Conservation (phyloP, 2,113 vertebrate species). For the Gasterosteus nipponicus region DNA sequence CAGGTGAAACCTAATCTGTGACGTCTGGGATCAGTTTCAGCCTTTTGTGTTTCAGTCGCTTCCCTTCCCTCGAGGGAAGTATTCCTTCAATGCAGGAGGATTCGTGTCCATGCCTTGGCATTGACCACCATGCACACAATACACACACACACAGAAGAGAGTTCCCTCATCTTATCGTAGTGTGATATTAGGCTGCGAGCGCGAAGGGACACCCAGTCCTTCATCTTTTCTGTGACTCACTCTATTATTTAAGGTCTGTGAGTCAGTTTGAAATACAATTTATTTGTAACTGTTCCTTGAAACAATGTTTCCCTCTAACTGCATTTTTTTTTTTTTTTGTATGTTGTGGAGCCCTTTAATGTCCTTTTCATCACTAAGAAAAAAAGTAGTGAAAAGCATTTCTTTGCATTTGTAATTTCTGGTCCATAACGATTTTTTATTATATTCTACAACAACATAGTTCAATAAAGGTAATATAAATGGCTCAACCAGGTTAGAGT, state of each 20-base stretch:
- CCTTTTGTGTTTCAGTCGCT: constrained; percentile 9
- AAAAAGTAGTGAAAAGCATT: too few relatives aligned
- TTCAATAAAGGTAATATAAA: too few relatives aligned
- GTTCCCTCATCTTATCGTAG: constrained; percentile 21
- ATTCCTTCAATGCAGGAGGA: constrained; percentile 1
- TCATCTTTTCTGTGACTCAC: constrained; percentile 15
- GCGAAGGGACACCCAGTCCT: neutral
- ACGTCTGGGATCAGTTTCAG: constrained; percentile 27
- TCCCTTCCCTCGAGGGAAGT: constrained; percentile 23
- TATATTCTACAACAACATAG: too few relatives aligned
- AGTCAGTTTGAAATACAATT: neutral
- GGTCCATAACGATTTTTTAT: too few relatives aligned
- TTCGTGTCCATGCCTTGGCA: neutral
- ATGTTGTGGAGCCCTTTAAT: too few relatives aligned
- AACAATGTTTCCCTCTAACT: neutral
- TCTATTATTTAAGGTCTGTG: neutral
- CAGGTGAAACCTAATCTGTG: constrained; percentile 9
- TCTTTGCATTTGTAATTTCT: too few relatives aligned
- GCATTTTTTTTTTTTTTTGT: neutral
- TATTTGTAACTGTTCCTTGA: neutral
- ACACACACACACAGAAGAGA: constrained; percentile 8
- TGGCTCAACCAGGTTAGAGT: too few relatives aligned
- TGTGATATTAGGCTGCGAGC: constrained; percentile 4
- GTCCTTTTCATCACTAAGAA: too few relatives aligned
- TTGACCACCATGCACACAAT: neutral